Evolutionary conservation across 1,140 invertebrate species (phyloP).

Genomic region (Rhagoletis zephyria): DNA sequence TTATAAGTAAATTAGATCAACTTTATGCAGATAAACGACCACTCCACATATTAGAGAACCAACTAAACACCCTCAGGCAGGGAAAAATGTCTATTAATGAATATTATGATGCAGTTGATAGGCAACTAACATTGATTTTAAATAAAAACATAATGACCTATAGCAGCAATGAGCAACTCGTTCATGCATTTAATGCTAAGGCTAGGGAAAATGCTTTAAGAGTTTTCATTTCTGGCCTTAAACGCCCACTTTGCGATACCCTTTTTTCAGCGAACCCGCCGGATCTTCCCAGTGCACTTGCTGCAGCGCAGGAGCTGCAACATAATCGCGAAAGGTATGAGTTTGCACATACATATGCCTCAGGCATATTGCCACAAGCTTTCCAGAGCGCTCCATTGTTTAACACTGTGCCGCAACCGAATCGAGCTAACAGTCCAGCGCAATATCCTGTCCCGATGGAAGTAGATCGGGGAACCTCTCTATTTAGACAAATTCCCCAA

Average conservation of each 20-base stretch:
- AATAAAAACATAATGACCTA: constrained; percentile 29
- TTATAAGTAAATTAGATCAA: constrained; percentile 52
- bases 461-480: constrained; percentile 26
- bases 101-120: constrained; percentile 1
- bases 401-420: too few species aligned
- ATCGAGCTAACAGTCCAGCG: background rate
- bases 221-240: constrained; percentile 38
- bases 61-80: constrained; percentile 54
- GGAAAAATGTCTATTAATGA: constrained; percentile 8
- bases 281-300: constrained; percentile 44
- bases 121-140: constrained; percentile 14
- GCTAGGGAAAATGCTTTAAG: constrained; percentile 32
- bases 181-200: background rate
- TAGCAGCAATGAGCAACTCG: background rate
- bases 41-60: constrained; percentile 52
- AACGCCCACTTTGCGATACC: background rate
- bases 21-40: constrained; percentile 53
- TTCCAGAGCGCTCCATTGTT: too few species aligned
- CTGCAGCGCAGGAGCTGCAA: constrained; percentile 36
- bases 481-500: constrained; percentile 41
- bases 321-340: background rate
- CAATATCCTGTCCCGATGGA: constrained; percentile 16
- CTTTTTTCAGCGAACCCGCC: constrained; percentile 26
- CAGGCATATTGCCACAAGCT: background rate
- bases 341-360: constrained; percentile 1